A percentile compares a stretch with the other conserved stretches of the same genome.
These are phyloP conservation scores for Gymnogyps californianus DNA, from an alignment of 2,113 vertebrate genomes.

Conservation along the genomic window DNA sequence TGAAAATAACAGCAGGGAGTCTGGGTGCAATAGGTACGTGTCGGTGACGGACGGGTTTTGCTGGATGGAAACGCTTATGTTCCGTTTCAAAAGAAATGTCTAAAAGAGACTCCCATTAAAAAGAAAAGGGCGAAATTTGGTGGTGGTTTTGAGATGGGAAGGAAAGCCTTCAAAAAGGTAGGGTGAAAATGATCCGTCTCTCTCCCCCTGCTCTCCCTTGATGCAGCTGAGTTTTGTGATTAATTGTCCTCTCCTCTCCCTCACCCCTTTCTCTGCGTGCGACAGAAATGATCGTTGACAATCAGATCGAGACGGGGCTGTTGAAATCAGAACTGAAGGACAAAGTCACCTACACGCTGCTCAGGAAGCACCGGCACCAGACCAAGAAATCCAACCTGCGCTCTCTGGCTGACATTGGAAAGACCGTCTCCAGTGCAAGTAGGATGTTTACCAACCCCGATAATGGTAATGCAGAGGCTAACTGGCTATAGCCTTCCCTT, in stretches of 20 bases:
- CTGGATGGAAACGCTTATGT: background rate
- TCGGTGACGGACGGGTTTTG: background rate
- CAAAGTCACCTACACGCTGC: slow-evolving; percentile 94
- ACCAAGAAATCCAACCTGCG: slow-evolving; percentile 99
- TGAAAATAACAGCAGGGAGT: background rate
- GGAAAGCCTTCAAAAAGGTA: background rate
- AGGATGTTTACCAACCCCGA: slow-evolving; percentile 97
- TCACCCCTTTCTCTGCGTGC: background rate
- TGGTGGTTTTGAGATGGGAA: background rate
- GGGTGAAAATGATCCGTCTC: fast-evolving
- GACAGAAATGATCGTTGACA: slow-evolving; percentile 91
- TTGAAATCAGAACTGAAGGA: slow-evolving; percentile 92
- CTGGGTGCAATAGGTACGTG: background rate
- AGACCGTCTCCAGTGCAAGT: slow-evolving; percentile 99
- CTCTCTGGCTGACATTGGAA: slow-evolving; percentile 95
- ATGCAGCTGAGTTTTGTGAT: background rate
- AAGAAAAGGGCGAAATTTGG: background rate
- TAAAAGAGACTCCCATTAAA: background rate
- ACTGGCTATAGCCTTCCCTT: slow-evolving; percentile 76
- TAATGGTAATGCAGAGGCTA: slow-evolving; percentile 91
- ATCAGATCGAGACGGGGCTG: slow-evolving; percentile 92
- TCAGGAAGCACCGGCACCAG: slow-evolving; percentile 95
- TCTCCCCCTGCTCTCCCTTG: background rate
- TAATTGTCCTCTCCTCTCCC: background rate
- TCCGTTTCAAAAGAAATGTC: background rate